Evolutionary conservation across 2,113 vertebrate genomes (phyloP).

Genomic region (Heptranchias perlo): DNA sequence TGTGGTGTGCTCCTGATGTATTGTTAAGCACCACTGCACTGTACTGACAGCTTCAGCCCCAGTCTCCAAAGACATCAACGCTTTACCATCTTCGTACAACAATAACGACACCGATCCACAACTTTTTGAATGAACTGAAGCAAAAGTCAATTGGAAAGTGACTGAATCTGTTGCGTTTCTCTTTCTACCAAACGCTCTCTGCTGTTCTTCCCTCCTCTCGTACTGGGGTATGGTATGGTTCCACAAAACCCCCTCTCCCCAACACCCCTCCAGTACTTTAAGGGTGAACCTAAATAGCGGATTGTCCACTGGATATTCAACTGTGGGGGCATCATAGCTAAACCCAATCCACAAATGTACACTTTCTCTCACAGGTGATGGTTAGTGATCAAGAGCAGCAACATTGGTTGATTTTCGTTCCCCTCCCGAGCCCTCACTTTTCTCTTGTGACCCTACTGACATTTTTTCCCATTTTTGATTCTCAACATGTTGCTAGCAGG

Average conservation of each 20-base stretch:
- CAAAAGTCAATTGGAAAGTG: background rate
- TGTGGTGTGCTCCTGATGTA: background rate
- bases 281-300: background rate
- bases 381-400: background rate
- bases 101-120: background rate
- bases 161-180: background rate
- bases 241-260: background rate
- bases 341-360: background rate
- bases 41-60: background rate
- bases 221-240: background rate
- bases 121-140: background rate
- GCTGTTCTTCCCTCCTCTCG: background rate
- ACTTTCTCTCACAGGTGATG: background rate
- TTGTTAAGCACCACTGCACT: background rate
- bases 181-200: background rate
- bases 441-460: background rate
- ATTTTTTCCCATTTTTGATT: background rate
- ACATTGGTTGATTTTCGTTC: background rate
- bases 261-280: background rate
- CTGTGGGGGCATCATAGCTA: background rate
- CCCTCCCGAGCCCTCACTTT: background rate
- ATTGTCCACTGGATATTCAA: background rate
- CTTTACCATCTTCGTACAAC: background rate
- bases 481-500: background rate
- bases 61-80: background rate